Base-by-base conservation (phyloP, 2,888 invertebrate genomes). In the Ophion costatus region DNA sequence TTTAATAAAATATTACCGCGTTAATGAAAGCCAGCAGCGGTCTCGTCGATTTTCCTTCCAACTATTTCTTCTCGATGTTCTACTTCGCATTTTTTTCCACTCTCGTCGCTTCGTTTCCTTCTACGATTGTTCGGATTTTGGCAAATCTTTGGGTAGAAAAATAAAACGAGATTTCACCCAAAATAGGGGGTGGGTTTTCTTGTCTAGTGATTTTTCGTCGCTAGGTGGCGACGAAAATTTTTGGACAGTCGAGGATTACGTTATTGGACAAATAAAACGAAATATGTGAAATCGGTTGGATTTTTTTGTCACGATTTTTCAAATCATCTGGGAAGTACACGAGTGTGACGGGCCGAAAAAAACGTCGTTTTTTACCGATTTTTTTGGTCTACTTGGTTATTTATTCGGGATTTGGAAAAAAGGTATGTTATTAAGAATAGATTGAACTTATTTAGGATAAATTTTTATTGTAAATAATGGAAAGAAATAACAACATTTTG, bases 1-100 rank as follows among this genome's bases (percentile, higher is more conserved):
- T 90, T 91, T 91, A 91, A 91, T 91, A 91, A 91, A 91, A 91
- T 89, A 89, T 91, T 89, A 89, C 85, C 89, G 89, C 90, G 90
- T 90, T 90, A 82, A 88, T 84, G 85, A 81, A 86, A 83, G 71
- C 78, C 70, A 86, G 38, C 11, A 5, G 38, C n/a, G 57, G 38
- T 20, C 17, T 69, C 22, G 74, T 74, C 56, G 11, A 64, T 73
- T 61, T 80, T 63, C 14, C 29, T 51, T 51, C 51, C 14, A 51
- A 51, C 2, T 24, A 2, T 73, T 45, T 73, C 56, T 17, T 45
- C 24, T 61, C 38, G 38, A 38, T 38, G 7, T 24, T 57, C 22
- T 17, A 14, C n/a, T 17, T 7, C 66, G 17, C 70, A 17, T 57
- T 38, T 71, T 20, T 38, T 66, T 6, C 17, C 22, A 14, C 33